Evolutionary conservation across 2,888 invertebrate species (phyloP), one percentile per base, ranked within the genome.

Genomic region (Neocrepidodera transversa): DNA sequence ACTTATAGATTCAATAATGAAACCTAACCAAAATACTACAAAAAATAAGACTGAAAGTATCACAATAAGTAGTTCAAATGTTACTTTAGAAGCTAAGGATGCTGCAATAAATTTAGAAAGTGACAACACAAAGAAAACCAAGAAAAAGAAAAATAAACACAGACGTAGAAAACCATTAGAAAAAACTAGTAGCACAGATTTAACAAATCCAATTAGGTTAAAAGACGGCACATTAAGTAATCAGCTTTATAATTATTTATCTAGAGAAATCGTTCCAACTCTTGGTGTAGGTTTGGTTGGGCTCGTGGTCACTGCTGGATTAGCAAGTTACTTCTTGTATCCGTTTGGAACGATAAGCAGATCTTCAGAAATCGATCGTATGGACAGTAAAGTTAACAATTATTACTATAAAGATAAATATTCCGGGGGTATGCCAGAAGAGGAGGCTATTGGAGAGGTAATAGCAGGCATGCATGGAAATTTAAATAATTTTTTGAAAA

Each of bases 201-300:
- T 71, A 58, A 61, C 71, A 65, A 10, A 67, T 55, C 74, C 72
- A 0, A 75, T 76, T 61, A 69, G 73, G 28, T 66, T 71, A 1
- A 77, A 77, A 67, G 81, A 81, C 36, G 85, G 88, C 54, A 88
- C 89, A 1, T 83, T 91, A 0, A 84, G 88, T 7, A 88, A 90
- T 0, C 87, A 90, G 74, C 85, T 91, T 18, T 91, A 91, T 71
- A 91, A 89, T 70, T 91, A 89, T 70, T 78, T 91, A 35, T 89
- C 90, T 1, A 82, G 91, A 68, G 91, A 91, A 81, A 88, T 91
- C 0, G 90, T 91, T 88, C 91, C 91, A 0, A 89, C 89, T 23
- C 89, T 91, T 14, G 91, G 91, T 0, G 88, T 91, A 0, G 90
- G 91, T 68, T 79, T 91, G 14, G 85, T 91, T 8, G 91, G 91